Base-by-base conservation (phyloP, 2,888 invertebrate genomes). In the Galeruca laticollis region DNA sequence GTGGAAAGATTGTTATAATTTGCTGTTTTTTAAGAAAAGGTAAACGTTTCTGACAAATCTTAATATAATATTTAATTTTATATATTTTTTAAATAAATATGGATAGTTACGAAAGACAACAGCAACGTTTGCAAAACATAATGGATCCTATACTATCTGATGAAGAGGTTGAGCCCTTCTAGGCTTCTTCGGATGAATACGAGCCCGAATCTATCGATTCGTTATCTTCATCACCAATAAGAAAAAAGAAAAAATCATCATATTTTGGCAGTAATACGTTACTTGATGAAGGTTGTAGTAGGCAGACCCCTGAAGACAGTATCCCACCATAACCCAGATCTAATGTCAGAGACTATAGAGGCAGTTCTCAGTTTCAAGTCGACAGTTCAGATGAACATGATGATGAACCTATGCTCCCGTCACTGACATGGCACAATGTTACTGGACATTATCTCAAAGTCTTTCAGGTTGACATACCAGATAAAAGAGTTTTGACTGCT, bases 131-230 rank as follows among this genome's bases (percentile, higher is more conserved):
- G n/a, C n/a, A n/a, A n/a, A n/a, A n/a, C n/a, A n/a, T n/a, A n/a
- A n/a, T n/a, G n/a, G n/a, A n/a, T n/a, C n/a, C n/a, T n/a, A n/a
- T n/a, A n/a, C n/a, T n/a, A n/a, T n/a, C n/a, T n/a, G n/a, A n/a
- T n/a, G n/a, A n/a, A n/a, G n/a, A n/a, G n/a, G n/a, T n/a, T n/a
- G n/a, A n/a, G n/a, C n/a, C n/a, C n/a, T n/a, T n/a, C n/a, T n/a
- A 43, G 43, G 43, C 43, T 43, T 43, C 43, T 43, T 43, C 43
- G 11, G 43, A 43, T 43, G 43, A 43, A 43, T 43, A 43, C 11
- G 43, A 43, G 11, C 43, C 43, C 43, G n/a, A 43, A 8, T 5
- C 4, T 33, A 5, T 3, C 4, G 4, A 43, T 43, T 43, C 43
- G 11, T 43, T 11, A 11, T 43, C 43, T 11, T 43, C 43, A 11